These are phyloP conservation scores for Epinephelus lanceolatus DNA, from an alignment of 2,113 vertebrate genomes.

Conservation along the genomic window DNA sequence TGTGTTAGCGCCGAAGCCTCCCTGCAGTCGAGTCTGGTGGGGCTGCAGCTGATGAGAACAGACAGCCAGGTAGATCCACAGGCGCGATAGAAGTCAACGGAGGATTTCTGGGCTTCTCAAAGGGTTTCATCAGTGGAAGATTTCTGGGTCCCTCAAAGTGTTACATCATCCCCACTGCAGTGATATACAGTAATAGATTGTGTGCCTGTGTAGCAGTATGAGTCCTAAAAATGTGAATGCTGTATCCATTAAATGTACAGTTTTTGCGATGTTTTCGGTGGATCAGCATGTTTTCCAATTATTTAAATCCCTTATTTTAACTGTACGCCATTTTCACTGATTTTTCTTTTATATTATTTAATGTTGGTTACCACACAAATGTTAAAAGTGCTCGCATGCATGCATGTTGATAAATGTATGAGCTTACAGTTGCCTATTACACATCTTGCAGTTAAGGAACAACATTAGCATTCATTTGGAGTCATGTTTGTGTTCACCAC, in stretches of 20 bases:
- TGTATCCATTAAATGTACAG: background rate
- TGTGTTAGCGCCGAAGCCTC: conserved; percentile 49
- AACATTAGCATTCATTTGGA: too few relatives aligned
- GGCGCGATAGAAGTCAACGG: conserved; percentile 47
- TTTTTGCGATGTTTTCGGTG: background rate
- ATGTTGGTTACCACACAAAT: background rate
- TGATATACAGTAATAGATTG: conserved; percentile 48
- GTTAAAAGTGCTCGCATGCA: too few relatives aligned
- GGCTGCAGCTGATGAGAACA: conserved; percentile 64
- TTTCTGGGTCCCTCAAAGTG: conserved; percentile 71
- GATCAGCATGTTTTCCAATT: too few relatives aligned
- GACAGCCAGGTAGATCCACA: conserved; percentile 72
- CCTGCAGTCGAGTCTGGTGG: conserved; percentile 34
- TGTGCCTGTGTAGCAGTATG: conserved; percentile 22
- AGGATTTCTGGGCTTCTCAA: conserved; percentile 65
- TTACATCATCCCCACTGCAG: conserved; percentile 73
- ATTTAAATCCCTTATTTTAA: background rate
- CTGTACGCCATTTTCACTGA: background rate
- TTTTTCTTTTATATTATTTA: background rate
- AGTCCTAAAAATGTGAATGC: conserved; percentile 15
- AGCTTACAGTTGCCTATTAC: too few relatives aligned
- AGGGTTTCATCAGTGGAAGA: conserved; percentile 75
- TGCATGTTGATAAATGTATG: too few relatives aligned
- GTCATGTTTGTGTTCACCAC: too few relatives aligned
- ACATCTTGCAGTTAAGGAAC: too few relatives aligned